Evolutionary conservation across 1,140 invertebrate species (phyloP), one percentile per base, ranked within the genome.

Genomic region (Leguminivora glycinivorella): DNA sequence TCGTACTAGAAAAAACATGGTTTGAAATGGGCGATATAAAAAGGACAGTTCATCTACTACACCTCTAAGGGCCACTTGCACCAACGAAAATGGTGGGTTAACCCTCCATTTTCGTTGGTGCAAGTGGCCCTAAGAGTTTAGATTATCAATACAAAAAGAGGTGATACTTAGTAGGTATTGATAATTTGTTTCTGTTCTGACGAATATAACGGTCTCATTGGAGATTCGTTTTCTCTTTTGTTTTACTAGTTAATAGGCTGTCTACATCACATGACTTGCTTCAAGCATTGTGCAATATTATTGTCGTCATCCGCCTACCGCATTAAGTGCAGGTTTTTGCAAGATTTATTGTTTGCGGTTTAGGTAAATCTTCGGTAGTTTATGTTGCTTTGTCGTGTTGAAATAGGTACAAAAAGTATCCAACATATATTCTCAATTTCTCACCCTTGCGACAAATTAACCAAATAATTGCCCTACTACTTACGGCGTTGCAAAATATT

Each of bases 181-280:
- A 43, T 43, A n/a, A 43, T 43, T n/a, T 43, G 5, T 43, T 43
- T n/a, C 40, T 34, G n/a, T 34, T 2, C 31, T 34, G 9, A 34
- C 31, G 31, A 7, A 34, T 34, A 6, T 34, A 34, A 34, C 31
- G 10, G 12, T 40, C 10, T 5, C 10, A 40, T 38, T 17, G 4
- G 43, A 17, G 0, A 17, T 47, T 43, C 40, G 40, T 52, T 52
- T 52, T 52, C 47, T 52, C 47, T 52, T 52, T 52, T 52, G 40
- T 43, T 43, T 43, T n/a, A 43, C 14, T 17, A 17, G 43, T 47
- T 47, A 47, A n/a, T 47, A 47, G 17, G 43, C 17, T 19, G n/a
- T 52, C 17, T n/a, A 47, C 43, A 22, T 52, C 7, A n/a, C 17
- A 52, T 52, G 14, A 52, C 47, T n/a, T n/a, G 40, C n/a, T 6